Evolutionary conservation across 2,113 vertebrate species (phyloP), one percentile per base, ranked within the genome.

Genomic region (Cinclus cinclus): DNA sequence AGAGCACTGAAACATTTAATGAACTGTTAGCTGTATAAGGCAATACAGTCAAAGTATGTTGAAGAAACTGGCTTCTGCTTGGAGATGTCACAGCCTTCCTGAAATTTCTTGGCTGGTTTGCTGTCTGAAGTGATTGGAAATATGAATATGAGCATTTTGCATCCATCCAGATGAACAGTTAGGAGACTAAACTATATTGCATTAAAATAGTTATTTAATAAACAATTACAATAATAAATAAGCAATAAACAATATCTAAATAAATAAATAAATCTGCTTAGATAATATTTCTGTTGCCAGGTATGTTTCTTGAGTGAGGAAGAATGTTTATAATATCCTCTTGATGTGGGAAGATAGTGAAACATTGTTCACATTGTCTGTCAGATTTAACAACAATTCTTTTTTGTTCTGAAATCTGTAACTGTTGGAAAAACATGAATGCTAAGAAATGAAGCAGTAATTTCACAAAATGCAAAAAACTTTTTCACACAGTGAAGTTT

Each of bases 1-100:
- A 23, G 19, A 46, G 15, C 4, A 6, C 0, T 2, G 12, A 58
- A 21, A 60, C 2, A 8, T 52, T 35, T 41, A 10, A 7, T n/a
- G 7, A 73, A 27, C 58, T 71, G 31, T 62, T 39, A 62, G 8
- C 5, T 89, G 4, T 46, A 1, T 28, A 28, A 49, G 31, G 23
- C 17, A 55, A 21, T 49, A 22, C 9, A 49, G 11, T 71, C 46
- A 21, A n/a, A 18, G 4, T 41, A 28, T 33, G 30, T 70, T 83
- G 58, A 63, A 58, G 56, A 67, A 83, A 49, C 19, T n/a, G 58
- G 5, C 22, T 80, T 82, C 22, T 30, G 8, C 11, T 68, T 86
- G 47, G 39, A 71, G 39, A 16, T 68, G 7, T 39, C 7, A 9
- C 19, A 31, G 16, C 22, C 18, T 58, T 83, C 14, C 13, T 80